phyloP scores from a whole-genome alignment of 2,888 invertebrate species.

The Diogma glabrata region DNA sequence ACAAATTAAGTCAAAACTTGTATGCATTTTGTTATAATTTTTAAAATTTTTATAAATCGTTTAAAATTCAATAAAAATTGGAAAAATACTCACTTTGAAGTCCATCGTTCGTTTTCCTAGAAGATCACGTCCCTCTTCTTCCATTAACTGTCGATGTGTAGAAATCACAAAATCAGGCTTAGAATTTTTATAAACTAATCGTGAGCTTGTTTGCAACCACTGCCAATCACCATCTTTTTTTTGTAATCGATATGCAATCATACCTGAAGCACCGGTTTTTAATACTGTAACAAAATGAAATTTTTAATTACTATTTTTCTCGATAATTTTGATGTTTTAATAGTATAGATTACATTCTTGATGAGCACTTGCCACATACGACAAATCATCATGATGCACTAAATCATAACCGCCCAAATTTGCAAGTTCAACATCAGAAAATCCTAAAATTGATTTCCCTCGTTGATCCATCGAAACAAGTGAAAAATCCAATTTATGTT shows the following conservation, averaged over 20 bases:
- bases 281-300: conserved; percentile 56
- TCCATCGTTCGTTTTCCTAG: conserved; percentile 97
- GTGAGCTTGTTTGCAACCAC: conserved; percentile 95
- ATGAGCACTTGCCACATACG: conserved; percentile 96
- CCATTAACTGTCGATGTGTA: conserved; percentile 98
- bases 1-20: too few relatives aligned
- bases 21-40: too few relatives aligned
- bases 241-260: conserved; percentile 97
- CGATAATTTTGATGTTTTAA: not conserved
- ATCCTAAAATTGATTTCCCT: conserved; percentile 89
- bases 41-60: too few relatives aligned
- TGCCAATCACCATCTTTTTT: conserved; percentile 92
- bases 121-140: conserved; percentile 96
- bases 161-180: conserved; percentile 99
- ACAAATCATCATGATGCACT: conserved; percentile 94
- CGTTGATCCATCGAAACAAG: conserved; percentile 96
- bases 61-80: too few relatives aligned
- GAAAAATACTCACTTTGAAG: conserved; percentile 65
- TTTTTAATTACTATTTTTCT: not conserved
- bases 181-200: conserved; percentile 97
- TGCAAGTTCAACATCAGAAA: conserved; percentile 80
- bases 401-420: conserved; percentile 95
- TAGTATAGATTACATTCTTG: conserved; percentile 79
- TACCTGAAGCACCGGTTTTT: conserved; percentile 97
- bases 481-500: conserved; percentile 94